Percentiles rank a stretch among this genome's conserved stretches.
phyloP scores from a whole-genome alignment of 2,797 vertebrate genomes.

The Halcyon chelicuti region DNA sequence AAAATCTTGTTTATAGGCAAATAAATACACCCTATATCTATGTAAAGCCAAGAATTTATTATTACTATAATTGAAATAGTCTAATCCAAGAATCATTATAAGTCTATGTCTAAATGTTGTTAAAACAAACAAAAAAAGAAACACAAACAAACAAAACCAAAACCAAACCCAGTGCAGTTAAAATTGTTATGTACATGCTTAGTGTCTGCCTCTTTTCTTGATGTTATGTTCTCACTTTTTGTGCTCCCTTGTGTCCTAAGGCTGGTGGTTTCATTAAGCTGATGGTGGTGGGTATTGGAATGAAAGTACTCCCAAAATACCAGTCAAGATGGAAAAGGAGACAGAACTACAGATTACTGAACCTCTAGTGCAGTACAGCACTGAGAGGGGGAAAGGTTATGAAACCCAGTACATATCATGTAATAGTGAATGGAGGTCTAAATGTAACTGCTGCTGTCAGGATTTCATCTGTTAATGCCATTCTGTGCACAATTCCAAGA shows the following conservation, averaged over 20 bases:
- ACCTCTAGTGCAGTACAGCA: not conserved
- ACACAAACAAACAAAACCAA: too few species aligned
- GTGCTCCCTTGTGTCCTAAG: not conserved
- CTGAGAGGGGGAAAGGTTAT: accelerated
- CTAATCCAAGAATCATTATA: not conserved
- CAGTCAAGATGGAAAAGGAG: not conserved
- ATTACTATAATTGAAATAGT: not conserved
- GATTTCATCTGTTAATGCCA: not conserved
- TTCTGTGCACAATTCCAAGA: not conserved
- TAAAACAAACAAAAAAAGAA: too few species aligned
- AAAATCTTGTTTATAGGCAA: not conserved
- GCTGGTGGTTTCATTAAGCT: not conserved
- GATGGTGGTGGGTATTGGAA: not conserved
- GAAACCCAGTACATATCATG: not conserved
- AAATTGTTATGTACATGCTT: not conserved
- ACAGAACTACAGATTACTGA: not conserved
- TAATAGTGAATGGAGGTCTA: not conserved
- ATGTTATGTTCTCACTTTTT: not conserved
- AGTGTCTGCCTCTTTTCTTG: not conserved
- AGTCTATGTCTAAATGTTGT: not conserved
- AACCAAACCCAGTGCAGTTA: not conserved
- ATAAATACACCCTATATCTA: not conserved
- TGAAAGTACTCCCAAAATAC: not conserved
- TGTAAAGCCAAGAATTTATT: not conserved
- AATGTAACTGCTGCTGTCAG: not conserved